phyloP scores from a whole-genome alignment of 2,113 vertebrate species.

The Muscicapa adusta region DNA sequence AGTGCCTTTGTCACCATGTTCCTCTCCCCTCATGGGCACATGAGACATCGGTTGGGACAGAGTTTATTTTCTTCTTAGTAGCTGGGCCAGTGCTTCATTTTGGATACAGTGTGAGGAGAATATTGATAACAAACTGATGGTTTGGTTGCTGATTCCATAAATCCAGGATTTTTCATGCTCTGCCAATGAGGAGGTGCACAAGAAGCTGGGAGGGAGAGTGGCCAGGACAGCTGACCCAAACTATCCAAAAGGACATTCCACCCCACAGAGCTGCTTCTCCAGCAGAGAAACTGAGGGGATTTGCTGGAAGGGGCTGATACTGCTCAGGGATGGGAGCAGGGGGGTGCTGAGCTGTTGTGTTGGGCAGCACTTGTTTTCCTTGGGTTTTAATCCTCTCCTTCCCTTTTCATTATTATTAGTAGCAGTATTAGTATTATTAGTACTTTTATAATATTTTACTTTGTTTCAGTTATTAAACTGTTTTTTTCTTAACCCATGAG shows the following conservation, averaged over 20 bases:
- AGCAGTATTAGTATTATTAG: fast-evolving
- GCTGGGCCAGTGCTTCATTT: neutral
- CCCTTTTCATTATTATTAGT: neutral
- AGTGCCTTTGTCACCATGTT: neutral
- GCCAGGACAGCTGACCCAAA: neutral
- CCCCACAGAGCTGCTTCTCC: neutral
- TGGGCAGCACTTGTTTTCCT: neutral
- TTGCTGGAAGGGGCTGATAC: neutral
- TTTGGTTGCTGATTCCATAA: neutral
- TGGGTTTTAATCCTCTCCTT: neutral
- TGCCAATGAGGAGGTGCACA: neutral
- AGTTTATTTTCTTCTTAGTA: neutral
- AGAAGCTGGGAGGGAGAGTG: neutral
- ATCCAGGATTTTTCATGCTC: neutral
- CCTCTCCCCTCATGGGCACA: neutral
- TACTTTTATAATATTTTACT: neutral
- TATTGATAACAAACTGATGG: neutral
- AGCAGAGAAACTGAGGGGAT: neutral
- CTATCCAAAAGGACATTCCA: neutral
- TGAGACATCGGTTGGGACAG: neutral
- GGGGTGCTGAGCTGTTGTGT: neutral
- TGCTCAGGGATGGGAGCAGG: neutral
- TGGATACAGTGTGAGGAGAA: neutral
- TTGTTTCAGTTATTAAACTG: neutral
- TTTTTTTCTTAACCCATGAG: neutral